Evolutionary conservation across 2,888 invertebrate genomes (phyloP).

Genomic region (Nomada flava): DNA sequence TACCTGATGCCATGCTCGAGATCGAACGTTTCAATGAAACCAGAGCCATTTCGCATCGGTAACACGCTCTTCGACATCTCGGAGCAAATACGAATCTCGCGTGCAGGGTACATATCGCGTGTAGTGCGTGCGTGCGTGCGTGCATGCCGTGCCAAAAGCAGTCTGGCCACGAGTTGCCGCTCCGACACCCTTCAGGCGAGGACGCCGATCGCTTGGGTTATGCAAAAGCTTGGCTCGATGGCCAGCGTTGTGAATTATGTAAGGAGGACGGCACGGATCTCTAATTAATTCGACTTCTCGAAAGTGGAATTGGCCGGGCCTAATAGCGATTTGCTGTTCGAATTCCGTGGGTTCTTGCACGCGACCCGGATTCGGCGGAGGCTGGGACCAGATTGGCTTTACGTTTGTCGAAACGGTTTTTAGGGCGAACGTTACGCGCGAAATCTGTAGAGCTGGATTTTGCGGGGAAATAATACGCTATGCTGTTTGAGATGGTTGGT

Average conservation of each 20-base stretch:
- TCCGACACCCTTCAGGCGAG: constrained; percentile 65
- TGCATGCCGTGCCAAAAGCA: constrained; percentile 79
- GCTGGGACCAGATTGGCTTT: background rate
- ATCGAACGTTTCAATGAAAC: constrained; percentile 50
- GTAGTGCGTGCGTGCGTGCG: constrained; percentile 37
- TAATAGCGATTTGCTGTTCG: constrained; percentile 63
- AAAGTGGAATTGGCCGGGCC: constrained; percentile 40
- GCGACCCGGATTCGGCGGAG: constrained; percentile 45
- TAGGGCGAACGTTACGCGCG: background rate
- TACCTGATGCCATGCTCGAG: constrained; percentile 19
- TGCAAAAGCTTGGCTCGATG: constrained; percentile 66
- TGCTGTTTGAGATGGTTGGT: background rate
- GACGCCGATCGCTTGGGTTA: constrained; percentile 62
- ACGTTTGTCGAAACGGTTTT: background rate
- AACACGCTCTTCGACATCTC: constrained; percentile 9
- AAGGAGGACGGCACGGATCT: constrained; percentile 66
- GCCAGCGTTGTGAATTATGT: constrained; percentile 78
- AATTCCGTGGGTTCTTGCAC: constrained; percentile 55
- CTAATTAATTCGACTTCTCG: constrained; percentile 72
- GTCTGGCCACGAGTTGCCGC: constrained; percentile 70
- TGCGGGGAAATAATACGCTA: background rate
- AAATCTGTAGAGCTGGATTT: background rate
- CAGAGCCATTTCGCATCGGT: background rate
- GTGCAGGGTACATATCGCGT: constrained; percentile 18
- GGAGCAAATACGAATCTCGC: constrained; percentile 18